Conservation (phyloP, 2,888 invertebrate genomes). For the Nematopogon swammerdamellus region DNA sequence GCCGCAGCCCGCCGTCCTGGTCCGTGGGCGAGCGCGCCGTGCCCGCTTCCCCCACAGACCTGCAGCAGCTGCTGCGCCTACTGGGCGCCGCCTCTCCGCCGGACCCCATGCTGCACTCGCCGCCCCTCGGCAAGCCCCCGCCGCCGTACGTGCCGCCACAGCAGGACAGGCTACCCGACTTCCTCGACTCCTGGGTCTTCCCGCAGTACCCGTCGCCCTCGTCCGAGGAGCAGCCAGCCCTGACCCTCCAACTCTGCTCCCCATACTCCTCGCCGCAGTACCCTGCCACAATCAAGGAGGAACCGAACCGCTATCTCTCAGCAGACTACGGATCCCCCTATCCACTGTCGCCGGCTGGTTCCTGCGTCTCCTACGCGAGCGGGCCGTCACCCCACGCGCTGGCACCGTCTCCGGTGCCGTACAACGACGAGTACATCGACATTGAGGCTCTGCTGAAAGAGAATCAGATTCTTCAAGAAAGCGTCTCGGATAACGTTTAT, state of each 20-base stretch:
- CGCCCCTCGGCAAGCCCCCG: constrained; percentile 35
- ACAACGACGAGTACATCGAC: constrained; percentile 61
- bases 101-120: constrained; percentile 47
- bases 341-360: constrained; percentile 57
- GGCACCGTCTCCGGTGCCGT: constrained; percentile 44
- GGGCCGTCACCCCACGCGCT: constrained; percentile 45
- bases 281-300: constrained; percentile 46
- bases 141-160: constrained; percentile 40
- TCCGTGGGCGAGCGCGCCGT: constrained; percentile 65
- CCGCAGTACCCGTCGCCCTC: constrained; percentile 48
- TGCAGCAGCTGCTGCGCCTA: constrained; percentile 42
- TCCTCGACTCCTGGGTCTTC: constrained; percentile 48
- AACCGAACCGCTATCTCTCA: constrained; percentile 48
- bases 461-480: constrained; percentile 51
- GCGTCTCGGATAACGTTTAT: constrained; percentile 31
- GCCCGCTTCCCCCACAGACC: constrained; percentile 51
- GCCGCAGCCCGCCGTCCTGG: constrained; percentile 73
- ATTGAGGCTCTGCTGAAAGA: constrained; percentile 59
- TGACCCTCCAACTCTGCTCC: constrained; percentile 49
- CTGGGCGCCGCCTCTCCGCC: constrained; percentile 45
- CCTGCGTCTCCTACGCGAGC: constrained; percentile 52
- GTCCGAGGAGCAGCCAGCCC: constrained; percentile 52
- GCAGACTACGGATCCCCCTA: constrained; percentile 51
- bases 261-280: constrained; percentile 48
- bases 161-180: constrained; percentile 27